A percentile compares a stretch with the other conserved stretches of the same genome.
Evolutionary conservation across 2,888 invertebrate species (phyloP).

Genomic region (Andricus quercusramuli): DNA sequence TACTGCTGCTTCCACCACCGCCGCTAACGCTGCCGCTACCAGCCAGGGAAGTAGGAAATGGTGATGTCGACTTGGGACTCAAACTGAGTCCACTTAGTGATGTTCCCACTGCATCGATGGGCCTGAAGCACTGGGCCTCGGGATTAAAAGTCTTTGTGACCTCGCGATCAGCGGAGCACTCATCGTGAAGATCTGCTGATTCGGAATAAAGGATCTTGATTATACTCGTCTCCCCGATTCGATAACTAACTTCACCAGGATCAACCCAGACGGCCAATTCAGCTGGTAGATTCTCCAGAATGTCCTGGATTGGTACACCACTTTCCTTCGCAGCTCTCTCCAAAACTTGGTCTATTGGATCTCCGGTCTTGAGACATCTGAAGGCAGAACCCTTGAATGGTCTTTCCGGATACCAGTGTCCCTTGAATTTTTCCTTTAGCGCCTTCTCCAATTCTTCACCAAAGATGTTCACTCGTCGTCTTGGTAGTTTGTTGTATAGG

Average conservation of each 20-base stretch:
- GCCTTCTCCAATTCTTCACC: constrained; percentile 98
- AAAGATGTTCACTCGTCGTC: constrained; percentile 97
- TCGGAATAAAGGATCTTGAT: constrained; percentile 90
- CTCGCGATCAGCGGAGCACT: constrained; percentile 85
- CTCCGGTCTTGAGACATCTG: constrained; percentile 96
- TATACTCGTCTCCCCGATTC: constrained; percentile 97
- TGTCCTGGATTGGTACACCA: constrained; percentile 95
- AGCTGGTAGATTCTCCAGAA: constrained; percentile 95
- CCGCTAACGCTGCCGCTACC: constrained; percentile 55
- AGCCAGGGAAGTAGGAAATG: constrained; percentile 79
- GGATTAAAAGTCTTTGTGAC: constrained; percentile 97
- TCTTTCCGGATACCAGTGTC: constrained; percentile 98
- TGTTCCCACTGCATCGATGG: constrained; percentile 93
- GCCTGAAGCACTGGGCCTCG: constrained; percentile 97
- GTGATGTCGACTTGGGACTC: constrained; percentile 84
- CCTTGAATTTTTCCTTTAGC: constrained; percentile 95
- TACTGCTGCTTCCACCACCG: constrained; percentile 65
- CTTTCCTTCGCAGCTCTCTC: constrained; percentile 94
- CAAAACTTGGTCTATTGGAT: constrained; percentile 94
- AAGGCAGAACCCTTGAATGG: constrained; percentile 98
- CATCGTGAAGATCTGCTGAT: constrained; percentile 84
- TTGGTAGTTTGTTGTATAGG: constrained; percentile 98
- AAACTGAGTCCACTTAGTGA: constrained; percentile 86
- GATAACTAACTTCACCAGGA: constrained; percentile 97
- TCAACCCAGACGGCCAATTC: constrained; percentile 99